These are phyloP conservation scores for Aphaenogaster rudis DNA, from an alignment of 1,140 invertebrate species.

Conservation along the genomic window DNA sequence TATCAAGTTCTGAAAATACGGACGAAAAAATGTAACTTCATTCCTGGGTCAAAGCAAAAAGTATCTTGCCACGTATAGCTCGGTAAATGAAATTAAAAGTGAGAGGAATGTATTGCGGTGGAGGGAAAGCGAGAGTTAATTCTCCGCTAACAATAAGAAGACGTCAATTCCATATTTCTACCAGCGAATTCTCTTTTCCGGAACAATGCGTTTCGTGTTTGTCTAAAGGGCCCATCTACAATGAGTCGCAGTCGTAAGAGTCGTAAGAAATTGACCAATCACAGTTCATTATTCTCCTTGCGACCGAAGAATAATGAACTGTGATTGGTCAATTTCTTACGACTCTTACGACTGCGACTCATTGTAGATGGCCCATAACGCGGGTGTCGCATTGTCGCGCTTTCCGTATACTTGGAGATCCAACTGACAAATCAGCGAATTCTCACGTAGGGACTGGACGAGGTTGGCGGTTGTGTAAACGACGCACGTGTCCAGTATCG, in stretches of 20 bases:
- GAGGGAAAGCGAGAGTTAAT: neutral
- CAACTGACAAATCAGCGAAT: conserved; percentile 9
- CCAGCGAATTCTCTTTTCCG: neutral
- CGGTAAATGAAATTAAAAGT: neutral
- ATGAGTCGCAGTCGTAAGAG: too few species aligned
- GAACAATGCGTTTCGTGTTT: neutral
- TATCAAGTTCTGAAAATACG: neutral
- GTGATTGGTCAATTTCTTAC: too few species aligned
- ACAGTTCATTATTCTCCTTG: too few species aligned
- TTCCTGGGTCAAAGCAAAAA: neutral
- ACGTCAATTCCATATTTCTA: neutral
- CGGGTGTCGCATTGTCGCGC: too few species aligned
- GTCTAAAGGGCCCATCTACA: neutral
- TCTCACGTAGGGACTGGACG: neutral
- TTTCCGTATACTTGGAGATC: neutral
- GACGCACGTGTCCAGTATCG: conserved; percentile 53
- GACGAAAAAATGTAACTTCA: neutral
- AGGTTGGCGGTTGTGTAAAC: conserved; percentile 23
- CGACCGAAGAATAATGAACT: too few species aligned
- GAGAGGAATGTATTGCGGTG: neutral
- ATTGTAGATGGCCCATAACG: too few species aligned
- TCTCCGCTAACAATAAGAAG: too few species aligned
- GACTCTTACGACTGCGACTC: too few species aligned
- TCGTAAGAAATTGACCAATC: too few species aligned
- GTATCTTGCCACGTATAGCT: neutral